Base-by-base conservation (phyloP, 2,888 invertebrate species). In the Ecliptopera silaceata region DNA sequence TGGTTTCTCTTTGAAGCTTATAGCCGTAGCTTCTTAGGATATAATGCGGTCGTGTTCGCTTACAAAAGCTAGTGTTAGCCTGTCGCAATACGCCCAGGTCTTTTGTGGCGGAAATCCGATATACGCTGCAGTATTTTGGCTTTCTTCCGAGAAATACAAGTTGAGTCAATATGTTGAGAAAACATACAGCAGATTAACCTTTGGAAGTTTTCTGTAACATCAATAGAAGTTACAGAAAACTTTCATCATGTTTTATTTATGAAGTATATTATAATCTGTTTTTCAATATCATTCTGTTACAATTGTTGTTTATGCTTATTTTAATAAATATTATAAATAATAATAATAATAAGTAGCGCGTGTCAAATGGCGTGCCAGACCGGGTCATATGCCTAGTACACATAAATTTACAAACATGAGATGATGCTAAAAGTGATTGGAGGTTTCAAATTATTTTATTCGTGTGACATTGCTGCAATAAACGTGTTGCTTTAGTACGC, bases 121-220 rank as follows among this genome's bases (percentile, higher is more conserved):
- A 52, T 48, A 57, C 43, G 26, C 36, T 57, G 57, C 52, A 52
- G 44, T 47, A 57, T 52, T 47, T 57, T 57, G 44, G 43, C 57
- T 48, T 52, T 34, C 57, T 44, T 39, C 17, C 52, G 48, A 57
- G 43, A 47, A 49, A 51, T 51, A 56, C 46, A 49, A 13, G 43
- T 46, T 47, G 56, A 42, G 46, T 47, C 51, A 56, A 56, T 51
- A 47, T 43, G 46, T 47, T 43, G 12, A 32, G 15, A 49, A 52
- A 54, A 38, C 36, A n/a, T n/a, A 43, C 26, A 29, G 47, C 0
- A 34, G 20, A 39, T 32, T 12, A 4, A 32, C 34, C 12, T 26
- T 34, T 34, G 15, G 36, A 15, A 13, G n/a, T n/a, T 15, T 8
- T 26, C 26, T 26, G 6, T n/a, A n/a, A n/a, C n/a, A n/a, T 26